Percentiles rank a stretch among this genome's conserved stretches.
Conservation (phyloP, 2,797 vertebrate genomes). For the Etheostoma nigrum region DNA sequence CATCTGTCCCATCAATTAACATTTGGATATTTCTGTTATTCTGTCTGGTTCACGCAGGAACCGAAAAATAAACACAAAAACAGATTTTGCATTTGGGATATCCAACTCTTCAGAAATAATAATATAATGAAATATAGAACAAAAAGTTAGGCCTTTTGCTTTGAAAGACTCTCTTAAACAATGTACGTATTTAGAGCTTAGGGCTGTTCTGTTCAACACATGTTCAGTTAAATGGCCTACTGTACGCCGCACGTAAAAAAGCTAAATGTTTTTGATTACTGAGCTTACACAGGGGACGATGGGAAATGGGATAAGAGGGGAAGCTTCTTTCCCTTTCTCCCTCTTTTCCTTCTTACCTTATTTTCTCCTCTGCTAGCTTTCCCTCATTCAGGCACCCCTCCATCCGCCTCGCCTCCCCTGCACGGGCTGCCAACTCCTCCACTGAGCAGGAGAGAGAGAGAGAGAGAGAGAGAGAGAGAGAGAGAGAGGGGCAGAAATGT, state of each 20-base stretch:
- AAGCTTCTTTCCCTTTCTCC: conserved; percentile 62
- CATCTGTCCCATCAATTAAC: conserved; percentile 50
- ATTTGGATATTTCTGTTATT: conserved; percentile 21
- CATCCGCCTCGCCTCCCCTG: conserved; percentile 77
- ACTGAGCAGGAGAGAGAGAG: conserved; percentile 66
- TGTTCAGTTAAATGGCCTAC: conserved; percentile 71
- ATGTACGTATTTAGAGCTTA: conserved; percentile 49
- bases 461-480: conserved; percentile 49
- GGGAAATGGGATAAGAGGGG: conserved; percentile 65
- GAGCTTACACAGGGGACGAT: conserved; percentile 62
- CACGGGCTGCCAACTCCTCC: conserved; percentile 79
- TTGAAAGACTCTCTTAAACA: conserved; percentile 34
- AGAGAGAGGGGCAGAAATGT: conserved; percentile 47
- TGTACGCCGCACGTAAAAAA: conserved; percentile 56
- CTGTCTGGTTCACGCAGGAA: background rate
- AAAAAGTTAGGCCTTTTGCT: conserved; percentile 10
- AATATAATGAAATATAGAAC: background rate
- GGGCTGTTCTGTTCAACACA: conserved; percentile 67
- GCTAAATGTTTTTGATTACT: conserved; percentile 77
- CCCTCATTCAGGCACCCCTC: conserved; percentile 75
- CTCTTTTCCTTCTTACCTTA: conserved; percentile 73
- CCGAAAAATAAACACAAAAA: background rate
- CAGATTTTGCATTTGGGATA: background rate
- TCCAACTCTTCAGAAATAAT: conserved; percentile 7
- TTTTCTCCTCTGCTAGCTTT: conserved; percentile 80